These are phyloP conservation scores for Strigamia transsilvanica DNA, from an alignment of 2,888 invertebrate species.

Conservation along the genomic window DNA sequence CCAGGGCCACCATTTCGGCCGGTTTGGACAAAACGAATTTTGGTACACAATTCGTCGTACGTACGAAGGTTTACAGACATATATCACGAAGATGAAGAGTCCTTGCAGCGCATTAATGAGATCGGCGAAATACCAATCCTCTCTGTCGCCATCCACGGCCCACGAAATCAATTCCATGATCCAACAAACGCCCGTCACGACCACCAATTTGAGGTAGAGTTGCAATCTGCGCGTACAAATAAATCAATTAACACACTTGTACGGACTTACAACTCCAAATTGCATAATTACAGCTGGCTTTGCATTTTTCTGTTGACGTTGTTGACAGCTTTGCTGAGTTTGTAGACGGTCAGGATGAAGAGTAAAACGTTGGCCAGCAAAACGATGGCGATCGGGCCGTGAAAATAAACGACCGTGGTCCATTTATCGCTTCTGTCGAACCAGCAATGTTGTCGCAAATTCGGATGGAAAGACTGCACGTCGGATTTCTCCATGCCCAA, in stretches of 20 bases:
- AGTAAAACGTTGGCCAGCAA: neutral
- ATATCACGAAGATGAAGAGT: constrained; percentile 54
- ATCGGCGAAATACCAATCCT: constrained; percentile 46
- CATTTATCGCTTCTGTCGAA: neutral
- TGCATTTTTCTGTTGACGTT: neutral
- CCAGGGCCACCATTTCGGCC: neutral
- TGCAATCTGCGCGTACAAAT: constrained; percentile 40
- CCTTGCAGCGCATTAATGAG: constrained; percentile 53
- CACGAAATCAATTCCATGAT: constrained; percentile 53
- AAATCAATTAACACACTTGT: no score
- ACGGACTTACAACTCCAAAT: neutral
- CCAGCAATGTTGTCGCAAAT: neutral
- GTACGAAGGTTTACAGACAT: constrained; percentile 53
- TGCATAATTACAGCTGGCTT: constrained; percentile 6
- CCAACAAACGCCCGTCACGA: constrained; percentile 55
- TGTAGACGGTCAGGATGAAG: neutral
- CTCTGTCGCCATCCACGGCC: neutral
- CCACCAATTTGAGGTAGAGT: constrained; percentile 52
- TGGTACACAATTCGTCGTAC: neutral
- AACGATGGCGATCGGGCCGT: constrained; percentile 14
- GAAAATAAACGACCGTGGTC: neutral
- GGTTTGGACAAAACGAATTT: neutral
- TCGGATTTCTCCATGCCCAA: neutral
- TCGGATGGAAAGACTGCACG: neutral
- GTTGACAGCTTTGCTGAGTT: neutral